Conservation (phyloP, 2,797 vertebrate genomes). For the Coreius guichenoti region DNA sequence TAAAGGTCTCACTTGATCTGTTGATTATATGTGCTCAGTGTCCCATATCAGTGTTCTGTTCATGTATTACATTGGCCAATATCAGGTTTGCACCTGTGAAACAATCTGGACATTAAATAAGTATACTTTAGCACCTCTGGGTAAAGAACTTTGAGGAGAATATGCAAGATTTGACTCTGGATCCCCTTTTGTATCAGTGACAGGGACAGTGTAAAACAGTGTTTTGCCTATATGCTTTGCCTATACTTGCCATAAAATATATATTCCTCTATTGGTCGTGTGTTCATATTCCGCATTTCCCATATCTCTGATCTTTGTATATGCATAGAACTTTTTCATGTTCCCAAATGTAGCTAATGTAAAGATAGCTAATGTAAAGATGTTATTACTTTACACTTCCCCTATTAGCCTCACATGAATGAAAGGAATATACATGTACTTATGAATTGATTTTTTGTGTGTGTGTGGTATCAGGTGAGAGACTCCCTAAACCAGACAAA, state of each 20-base stretch:
- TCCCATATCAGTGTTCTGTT: neutral
- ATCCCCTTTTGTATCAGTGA: neutral
- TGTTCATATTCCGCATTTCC: neutral
- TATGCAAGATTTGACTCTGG: neutral
- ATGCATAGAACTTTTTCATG: neutral
- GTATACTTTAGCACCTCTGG: neutral
- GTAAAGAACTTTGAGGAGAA: neutral
- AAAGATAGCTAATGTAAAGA: neutral
- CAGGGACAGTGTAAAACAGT: neutral
- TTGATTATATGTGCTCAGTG: neutral
- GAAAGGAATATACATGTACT: neutral
- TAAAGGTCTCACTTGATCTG: slow-evolving; percentile 47
- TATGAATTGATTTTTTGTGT: neutral
- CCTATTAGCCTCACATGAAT: neutral
- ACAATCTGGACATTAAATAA: neutral
- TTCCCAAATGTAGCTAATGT: neutral
- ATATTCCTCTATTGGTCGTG: neutral
- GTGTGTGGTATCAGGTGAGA: slow-evolving; percentile 77
- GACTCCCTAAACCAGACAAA: slow-evolving; percentile 90
- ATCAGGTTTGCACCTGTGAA: neutral
- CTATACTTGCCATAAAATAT: too few species aligned
- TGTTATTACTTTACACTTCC: neutral
- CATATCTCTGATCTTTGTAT: neutral
- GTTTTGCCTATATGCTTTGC: too few species aligned
- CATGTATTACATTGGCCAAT: neutral